Evolutionary conservation across 1,140 invertebrate species (phyloP).

Genomic region (Acromyrmex heyeri): DNA sequence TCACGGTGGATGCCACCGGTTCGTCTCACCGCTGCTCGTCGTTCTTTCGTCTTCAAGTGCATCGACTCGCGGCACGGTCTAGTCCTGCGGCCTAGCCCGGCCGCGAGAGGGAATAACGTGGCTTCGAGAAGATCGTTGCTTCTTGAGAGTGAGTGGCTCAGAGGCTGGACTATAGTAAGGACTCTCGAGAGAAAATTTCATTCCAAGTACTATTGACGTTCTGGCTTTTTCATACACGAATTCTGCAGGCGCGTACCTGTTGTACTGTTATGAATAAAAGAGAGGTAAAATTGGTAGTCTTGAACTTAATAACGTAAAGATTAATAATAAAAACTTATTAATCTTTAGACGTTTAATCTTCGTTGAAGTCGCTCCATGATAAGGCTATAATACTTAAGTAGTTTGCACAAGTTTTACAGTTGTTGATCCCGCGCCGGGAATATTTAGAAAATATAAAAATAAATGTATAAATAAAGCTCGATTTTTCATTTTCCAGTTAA

Average conservation of each 20-base stretch:
- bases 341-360: conserved; percentile 27
- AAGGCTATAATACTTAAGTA: background rate
- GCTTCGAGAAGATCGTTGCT: conserved; percentile 30
- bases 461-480: background rate
- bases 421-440: background rate
- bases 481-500: no score
- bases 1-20: conserved; percentile 43
- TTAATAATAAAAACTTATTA: conserved; percentile 24
- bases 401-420: background rate
- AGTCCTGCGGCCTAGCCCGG: conserved; percentile 16
- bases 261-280: conserved; percentile 23
- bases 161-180: conserved; percentile 15
- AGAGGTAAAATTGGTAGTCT: background rate
- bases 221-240: conserved; percentile 35
- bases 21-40: conserved; percentile 39
- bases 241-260: conserved; percentile 40
- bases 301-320: conserved; percentile 14
- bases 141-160: conserved; percentile 32
- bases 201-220: conserved; percentile 65
- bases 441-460: background rate
- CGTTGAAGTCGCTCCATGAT: background rate
- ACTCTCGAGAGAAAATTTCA: conserved; percentile 70
- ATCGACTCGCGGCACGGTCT: conserved; percentile 31
- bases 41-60: conserved; percentile 29
- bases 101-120: conserved; percentile 11